Percentiles rank a stretch among this genome's conserved stretches.
Conservation (phyloP, 2,888 invertebrate genomes). For the Atrina japonica region DNA sequence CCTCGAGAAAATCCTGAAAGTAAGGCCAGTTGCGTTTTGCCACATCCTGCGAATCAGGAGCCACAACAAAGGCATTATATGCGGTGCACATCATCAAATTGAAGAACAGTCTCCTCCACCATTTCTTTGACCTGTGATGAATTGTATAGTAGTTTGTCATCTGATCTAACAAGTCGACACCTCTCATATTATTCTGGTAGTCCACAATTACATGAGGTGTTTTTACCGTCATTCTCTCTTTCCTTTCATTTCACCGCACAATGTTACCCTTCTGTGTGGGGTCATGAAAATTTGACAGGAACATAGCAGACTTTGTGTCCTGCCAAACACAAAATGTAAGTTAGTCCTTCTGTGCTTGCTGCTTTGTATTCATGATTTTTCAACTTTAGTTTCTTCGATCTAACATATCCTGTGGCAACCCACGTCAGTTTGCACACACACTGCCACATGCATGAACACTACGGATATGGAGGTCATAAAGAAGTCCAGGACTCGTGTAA, state of each 20-base stretch:
- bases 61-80: conserved; percentile 32
- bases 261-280: conserved; percentile 6
- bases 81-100: conserved; percentile 21
- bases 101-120: conserved; percentile 39
- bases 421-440: conserved; percentile 39
- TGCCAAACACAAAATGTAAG: conserved; percentile 39
- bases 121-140: conserved; percentile 31
- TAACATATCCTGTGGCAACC: conserved; percentile 35
- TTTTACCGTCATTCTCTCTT: neutral
- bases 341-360: conserved; percentile 41
- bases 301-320: conserved; percentile 45
- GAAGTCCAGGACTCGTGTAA: conserved; percentile 34
- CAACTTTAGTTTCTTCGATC: conserved; percentile 23
- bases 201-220: conserved; percentile 32
- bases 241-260: no score
- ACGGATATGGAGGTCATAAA: conserved; percentile 9
- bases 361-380: conserved; percentile 44
- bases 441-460: conserved; percentile 44
- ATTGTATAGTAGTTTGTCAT: conserved; percentile 35
- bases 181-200: conserved; percentile 38
- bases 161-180: conserved; percentile 37
- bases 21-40: conserved; percentile 24
- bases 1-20: conserved; percentile 40
- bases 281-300: conserved; percentile 36
- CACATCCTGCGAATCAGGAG: conserved; percentile 15